Conservation (phyloP, 2,797 vertebrate species). For the Cetoscarus ocellatus region DNA sequence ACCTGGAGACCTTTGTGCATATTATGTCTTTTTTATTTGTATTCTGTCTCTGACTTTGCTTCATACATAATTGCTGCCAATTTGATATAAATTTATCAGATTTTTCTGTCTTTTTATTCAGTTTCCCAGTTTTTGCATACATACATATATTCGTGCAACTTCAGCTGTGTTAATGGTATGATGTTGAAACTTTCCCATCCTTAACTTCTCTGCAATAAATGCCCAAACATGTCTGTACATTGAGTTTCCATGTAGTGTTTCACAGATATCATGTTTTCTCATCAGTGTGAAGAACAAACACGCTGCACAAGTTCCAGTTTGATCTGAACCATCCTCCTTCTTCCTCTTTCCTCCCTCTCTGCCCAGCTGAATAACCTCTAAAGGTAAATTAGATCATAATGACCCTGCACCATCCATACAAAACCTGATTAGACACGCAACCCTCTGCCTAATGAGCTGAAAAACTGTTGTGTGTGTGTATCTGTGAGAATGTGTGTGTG, state of each 20-base stretch:
- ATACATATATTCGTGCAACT: too few relatives aligned
- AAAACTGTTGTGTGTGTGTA: constrained; percentile 85
- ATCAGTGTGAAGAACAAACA: constrained; percentile 17
- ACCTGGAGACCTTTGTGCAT: too few relatives aligned
- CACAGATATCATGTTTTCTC: background rate
- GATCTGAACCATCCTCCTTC: constrained; percentile 41
- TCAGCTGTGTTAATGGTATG: too few relatives aligned
- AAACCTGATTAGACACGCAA: constrained; percentile 99
- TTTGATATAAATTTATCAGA: too few relatives aligned
- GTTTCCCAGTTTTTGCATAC: too few relatives aligned
- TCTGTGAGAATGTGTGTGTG: constrained; percentile 80
- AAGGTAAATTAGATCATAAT: constrained; percentile 99
- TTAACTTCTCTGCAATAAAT: background rate
- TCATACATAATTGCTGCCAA: too few relatives aligned
- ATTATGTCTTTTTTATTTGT: background rate
- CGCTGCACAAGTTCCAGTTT: constrained; percentile 14
- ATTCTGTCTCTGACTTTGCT: background rate
- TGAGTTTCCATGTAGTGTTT: background rate
- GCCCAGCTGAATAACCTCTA: constrained; percentile 98
- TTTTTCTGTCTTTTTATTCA: too few relatives aligned
- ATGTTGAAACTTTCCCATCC: too few relatives aligned
- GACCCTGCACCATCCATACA: constrained; percentile 92
- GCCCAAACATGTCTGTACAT: too few relatives aligned
- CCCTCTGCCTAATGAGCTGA: constrained; percentile 99
- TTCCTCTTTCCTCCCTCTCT: constrained; percentile 80